Conservation (phyloP, 1,140 invertebrate species). For the Brachionus plicatilis region DNA sequence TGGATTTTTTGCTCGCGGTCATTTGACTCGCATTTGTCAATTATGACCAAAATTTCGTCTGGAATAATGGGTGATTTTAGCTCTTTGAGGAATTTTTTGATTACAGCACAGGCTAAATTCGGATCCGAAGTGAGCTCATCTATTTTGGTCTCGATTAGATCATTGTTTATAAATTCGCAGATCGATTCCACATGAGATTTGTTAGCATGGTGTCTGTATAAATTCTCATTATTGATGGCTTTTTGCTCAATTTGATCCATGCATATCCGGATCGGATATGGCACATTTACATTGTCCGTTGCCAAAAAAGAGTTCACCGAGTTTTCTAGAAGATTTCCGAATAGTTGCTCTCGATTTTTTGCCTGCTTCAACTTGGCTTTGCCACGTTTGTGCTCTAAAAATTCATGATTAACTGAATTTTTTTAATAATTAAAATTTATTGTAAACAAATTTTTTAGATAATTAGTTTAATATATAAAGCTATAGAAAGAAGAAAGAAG, state of each 20-base stretch:
- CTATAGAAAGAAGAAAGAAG: too few species aligned
- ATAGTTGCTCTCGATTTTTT: not conserved
- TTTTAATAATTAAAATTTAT: too few species aligned
- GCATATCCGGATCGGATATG: constrained; percentile 29
- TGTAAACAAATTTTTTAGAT: too few species aligned
- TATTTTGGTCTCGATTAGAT: not conserved
- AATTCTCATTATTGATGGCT: not conserved
- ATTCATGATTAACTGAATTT: too few species aligned
- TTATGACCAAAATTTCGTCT: constrained; percentile 19
- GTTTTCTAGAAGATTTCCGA: constrained; percentile 32
- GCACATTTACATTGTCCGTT: not conserved
- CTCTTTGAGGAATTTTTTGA: constrained; percentile 37
- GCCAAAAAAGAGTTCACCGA: not conserved
- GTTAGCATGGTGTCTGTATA: constrained; percentile 14
- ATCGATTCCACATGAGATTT: constrained; percentile 27
- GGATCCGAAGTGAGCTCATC: constrained; percentile 9
- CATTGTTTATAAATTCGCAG: constrained; percentile 35
- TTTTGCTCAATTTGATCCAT: constrained; percentile 37
- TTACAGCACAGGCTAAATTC: constrained; percentile 20
- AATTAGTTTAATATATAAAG: too few species aligned
- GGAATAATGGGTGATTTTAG: constrained; percentile 25
- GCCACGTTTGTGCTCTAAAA: not conserved
- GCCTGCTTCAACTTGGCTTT: not conserved
- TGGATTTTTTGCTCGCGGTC: constrained; percentile 34
- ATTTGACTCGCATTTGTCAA: constrained; percentile 18